Percentiles rank a stretch among this genome's conserved stretches.
These are phyloP conservation scores for Latrodectus geometricus DNA, from an alignment of 1,140 invertebrate species.

Conservation along the genomic window DNA sequence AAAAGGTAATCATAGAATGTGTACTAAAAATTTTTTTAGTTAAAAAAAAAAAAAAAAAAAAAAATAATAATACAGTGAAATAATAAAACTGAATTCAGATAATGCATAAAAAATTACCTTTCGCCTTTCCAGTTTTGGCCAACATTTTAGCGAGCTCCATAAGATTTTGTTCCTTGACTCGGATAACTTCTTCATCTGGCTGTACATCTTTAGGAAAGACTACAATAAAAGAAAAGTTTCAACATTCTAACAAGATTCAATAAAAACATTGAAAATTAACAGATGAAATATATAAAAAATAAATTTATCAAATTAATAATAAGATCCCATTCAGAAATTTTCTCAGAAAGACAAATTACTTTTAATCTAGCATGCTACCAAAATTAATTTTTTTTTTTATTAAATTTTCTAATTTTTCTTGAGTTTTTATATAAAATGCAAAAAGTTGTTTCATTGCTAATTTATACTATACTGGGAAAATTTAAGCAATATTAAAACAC, in stretches of 20 bases:
- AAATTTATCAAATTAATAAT: too few species aligned
- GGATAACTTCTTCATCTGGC: slow-evolving; percentile 83
- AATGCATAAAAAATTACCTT: slow-evolving; percentile 70
- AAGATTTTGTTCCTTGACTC: slow-evolving; percentile 89
- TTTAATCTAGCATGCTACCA: too few species aligned
- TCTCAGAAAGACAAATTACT: too few species aligned
- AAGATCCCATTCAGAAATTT: too few species aligned
- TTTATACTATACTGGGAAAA: too few species aligned
- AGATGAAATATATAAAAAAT: not conserved
- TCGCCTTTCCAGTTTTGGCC: slow-evolving; percentile 91
- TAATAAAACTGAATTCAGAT: not conserved
- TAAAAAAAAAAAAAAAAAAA: not conserved
- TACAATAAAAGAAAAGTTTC: not conserved
- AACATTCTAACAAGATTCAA: not conserved
- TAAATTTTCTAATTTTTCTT: too few species aligned
- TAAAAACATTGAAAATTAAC: not conserved
- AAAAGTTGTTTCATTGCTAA: too few species aligned
- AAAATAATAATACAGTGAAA: not conserved
- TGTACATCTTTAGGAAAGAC: slow-evolving; percentile 43
- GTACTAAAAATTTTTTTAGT: not conserved
- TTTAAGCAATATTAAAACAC: too few species aligned
- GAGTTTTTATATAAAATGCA: too few species aligned
- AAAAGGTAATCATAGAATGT: slow-evolving; percentile 2
- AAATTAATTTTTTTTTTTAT: too few species aligned
- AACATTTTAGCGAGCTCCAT: slow-evolving; percentile 88